Evolutionary conservation across 2,797 vertebrate genomes (phyloP).

Genomic region (Sebastolobus alascanus): DNA sequence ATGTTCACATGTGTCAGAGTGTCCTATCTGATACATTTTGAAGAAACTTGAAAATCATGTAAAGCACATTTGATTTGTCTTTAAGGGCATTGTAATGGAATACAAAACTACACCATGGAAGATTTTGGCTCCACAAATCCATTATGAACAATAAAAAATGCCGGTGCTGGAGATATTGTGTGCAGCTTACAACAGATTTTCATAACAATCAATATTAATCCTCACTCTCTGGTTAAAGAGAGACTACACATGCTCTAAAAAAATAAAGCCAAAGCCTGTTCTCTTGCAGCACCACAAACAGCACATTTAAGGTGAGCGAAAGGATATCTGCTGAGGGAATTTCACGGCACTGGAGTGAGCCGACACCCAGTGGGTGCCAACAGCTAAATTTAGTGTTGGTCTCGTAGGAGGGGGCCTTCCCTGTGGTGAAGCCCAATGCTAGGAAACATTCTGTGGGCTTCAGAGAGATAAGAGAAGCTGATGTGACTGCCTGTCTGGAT

Average conservation of each 20-base stretch:
- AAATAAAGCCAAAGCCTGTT: not conserved
- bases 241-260: not conserved
- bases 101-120: not conserved
- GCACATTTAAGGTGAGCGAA: conserved; percentile 21
- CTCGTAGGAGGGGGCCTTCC: conserved; percentile 1
- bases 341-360: conserved; percentile 26
- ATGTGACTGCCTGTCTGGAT: not conserved
- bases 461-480: conserved; percentile 3
- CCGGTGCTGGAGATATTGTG: not conserved
- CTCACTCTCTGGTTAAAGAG: conserved; percentile 1
- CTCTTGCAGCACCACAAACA: not conserved
- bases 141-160: not conserved
- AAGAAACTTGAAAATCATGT: not conserved
- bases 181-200: conserved; percentile 1
- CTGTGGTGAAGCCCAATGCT: conserved; percentile 9
- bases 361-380: conserved; percentile 14
- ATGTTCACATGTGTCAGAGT: not conserved
- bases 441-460: conserved; percentile 11
- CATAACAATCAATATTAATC: conserved; percentile 24
- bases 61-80: not conserved
- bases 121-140: not conserved
- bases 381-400: conserved; percentile 20
- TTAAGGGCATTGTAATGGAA: not conserved
- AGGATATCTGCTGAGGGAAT: conserved; percentile 21
- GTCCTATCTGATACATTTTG: not conserved